These are phyloP conservation scores for Hedychridium roseum DNA, from an alignment of 2,888 invertebrate genomes.

Conservation along the genomic window DNA sequence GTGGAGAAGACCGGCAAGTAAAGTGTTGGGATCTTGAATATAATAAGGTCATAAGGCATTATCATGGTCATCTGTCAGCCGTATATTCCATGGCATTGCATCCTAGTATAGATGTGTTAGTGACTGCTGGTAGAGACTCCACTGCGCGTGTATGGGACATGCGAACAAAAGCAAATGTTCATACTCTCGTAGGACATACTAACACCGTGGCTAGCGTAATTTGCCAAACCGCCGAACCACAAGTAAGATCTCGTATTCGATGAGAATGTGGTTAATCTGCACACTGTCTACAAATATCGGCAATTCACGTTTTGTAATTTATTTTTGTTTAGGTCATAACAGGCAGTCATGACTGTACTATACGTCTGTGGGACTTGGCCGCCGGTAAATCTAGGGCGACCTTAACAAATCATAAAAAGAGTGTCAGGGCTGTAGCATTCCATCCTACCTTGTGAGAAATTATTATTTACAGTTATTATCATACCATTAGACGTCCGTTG, in stretches of 20 bases:
- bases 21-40: constrained; percentile 99
- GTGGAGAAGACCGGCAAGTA: constrained; percentile 98
- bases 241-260: constrained; percentile 66
- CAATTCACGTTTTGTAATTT: no score
- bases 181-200: constrained; percentile 94
- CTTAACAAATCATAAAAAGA: constrained; percentile 98
- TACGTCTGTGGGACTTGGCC: constrained; percentile 96
- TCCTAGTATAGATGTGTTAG: constrained; percentile 93
- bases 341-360: constrained; percentile 95
- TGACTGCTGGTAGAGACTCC: constrained; percentile 94
- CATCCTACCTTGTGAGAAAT: constrained; percentile 74
- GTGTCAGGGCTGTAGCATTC: constrained; percentile 79
- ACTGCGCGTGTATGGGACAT: constrained; percentile 99
- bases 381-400: constrained; percentile 94
- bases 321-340: constrained; percentile 76
- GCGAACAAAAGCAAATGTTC: constrained; percentile 98
- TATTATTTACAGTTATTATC: no score
- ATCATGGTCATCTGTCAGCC: constrained; percentile 98
- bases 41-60: constrained; percentile 97
- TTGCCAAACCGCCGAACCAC: constrained; percentile 93
- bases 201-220: constrained; percentile 96
- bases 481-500: constrained; percentile 1
- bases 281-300: no score
- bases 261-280: neutral
- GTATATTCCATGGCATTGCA: constrained; percentile 93